Conservation (phyloP, 2,113 vertebrate species). For the Strigops habroptila region DNA sequence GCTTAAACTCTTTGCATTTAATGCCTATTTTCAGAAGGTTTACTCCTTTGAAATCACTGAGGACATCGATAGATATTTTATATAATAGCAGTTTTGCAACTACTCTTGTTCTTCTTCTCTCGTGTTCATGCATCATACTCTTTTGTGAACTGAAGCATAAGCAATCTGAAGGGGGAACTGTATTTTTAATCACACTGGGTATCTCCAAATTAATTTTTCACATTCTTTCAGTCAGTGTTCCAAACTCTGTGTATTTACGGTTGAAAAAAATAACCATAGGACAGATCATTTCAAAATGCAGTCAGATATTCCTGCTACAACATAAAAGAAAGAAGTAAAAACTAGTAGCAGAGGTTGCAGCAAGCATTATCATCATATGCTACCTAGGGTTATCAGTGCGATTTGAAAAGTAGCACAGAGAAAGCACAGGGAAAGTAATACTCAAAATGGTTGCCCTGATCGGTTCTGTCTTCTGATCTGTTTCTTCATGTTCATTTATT, state of each 20-base stretch:
- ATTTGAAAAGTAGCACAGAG: not conserved
- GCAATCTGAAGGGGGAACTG: not conserved
- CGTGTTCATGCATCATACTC: not conserved
- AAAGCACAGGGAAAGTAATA: not conserved
- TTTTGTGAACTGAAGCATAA: constrained; percentile 29
- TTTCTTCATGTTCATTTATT: not conserved
- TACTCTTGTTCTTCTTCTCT: not conserved
- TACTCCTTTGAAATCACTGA: constrained; percentile 11
- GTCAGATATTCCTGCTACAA: not conserved
- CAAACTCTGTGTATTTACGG: not conserved
- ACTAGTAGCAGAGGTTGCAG: not conserved
- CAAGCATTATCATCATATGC: not conserved
- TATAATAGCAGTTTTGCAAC: not conserved
- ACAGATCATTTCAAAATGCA: not conserved
- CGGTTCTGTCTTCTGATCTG: not conserved
- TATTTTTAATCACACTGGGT: constrained; percentile 7
- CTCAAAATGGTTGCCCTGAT: not conserved
- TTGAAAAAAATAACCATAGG: not conserved
- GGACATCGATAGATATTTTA: constrained; percentile 14
- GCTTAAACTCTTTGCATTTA: not conserved
- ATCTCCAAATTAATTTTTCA: constrained; percentile 33
- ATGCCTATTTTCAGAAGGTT: not conserved
- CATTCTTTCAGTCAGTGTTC: not conserved
- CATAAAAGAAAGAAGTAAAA: not conserved
- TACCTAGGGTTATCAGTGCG: not conserved